Base-by-base conservation (phyloP, 53 echinoderm and acorn worm species). In the Paracentrotus lividus region DNA sequence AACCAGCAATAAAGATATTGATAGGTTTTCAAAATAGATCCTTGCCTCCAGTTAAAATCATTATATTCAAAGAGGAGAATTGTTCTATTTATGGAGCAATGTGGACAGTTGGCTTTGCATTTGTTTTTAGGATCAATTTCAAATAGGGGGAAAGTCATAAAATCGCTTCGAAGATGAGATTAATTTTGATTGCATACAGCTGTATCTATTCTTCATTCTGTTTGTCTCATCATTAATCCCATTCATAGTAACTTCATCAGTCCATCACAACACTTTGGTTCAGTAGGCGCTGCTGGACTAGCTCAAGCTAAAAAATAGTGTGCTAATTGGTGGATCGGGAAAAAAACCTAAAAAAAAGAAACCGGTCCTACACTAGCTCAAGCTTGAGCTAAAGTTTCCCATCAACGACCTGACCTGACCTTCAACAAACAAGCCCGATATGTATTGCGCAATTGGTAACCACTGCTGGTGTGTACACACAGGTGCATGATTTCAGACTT, bases 11-110 rank as follows among this genome's bases (percentile, higher is more conserved):
- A 45, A 8, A 45, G 44, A 45, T 81, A 81, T 81, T 81, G 81
- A 81, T 81, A 47, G 81, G 44, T 81, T n/a, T 81, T 10, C 81
- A 45, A 44, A 81, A 81, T 14, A 81, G 81, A 47, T 81, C 81
- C 12, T n/a, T 26, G 81, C 81, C 47, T n/a, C 9, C 44, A 47
- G 81, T 1, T 81, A 81, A 47, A 81, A 81, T 81, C 81, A 45
- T 81, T 27, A 81, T 81, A 45, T 47, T 47, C 47, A 45, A 81
- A 45, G 81, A 81, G 27, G 81, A 81, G 47, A 81, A 81, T 81
- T 20, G 76, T 40, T 76, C 27, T 76, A 76, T 76, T 42, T n/a
- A 47, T 47, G 10, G 81, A 3, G 27, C 24, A 81, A 81, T 47
- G 13, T 81, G 44, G 47, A 78, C 10, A 44, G 81, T 81, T 81